Evolutionary conservation across 2,113 vertebrate genomes (phyloP), one percentile per base, ranked within the genome.

Genomic region (Phyllostomus discolor): DNA sequence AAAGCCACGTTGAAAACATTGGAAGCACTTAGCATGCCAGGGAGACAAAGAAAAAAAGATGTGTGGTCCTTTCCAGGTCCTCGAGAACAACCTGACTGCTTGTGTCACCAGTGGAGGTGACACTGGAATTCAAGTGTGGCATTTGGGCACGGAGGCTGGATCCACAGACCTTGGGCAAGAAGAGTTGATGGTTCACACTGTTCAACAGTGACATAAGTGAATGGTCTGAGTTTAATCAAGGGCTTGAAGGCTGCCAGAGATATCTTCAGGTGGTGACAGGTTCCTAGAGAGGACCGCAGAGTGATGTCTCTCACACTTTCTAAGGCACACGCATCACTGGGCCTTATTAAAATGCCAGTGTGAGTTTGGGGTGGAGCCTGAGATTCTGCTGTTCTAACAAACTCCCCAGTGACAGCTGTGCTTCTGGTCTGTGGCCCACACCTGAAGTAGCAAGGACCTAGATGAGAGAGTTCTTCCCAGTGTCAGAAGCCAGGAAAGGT

Each of bases 31-130:
- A 54, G n/a, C 26, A 57, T 59, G 43, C 28, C 22, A 35, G 38
- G 3, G 69, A 79, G 20, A 80, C 7, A 31, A 5, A 54, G 26
- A 3, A 0, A 20, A 54, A 38, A 31, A 33, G 17, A 5, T 0
- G 0, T 16, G 26, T 28, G 48, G 19, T 14, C 48, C 48, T n/a
- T 41, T 62, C 31, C 54, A 83, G 26, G 46, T 75, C 7, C 31
- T 82, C 0, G 7, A 85, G 73, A 46, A 75, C 16, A 52, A 69
- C 24, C 28, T 20, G 43, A 50, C 50, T 57, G 64, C 11, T 46
- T 57, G 3, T 16, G 16, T 26, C 31, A 69, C 20, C 75, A 57
- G 59, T 59, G 0, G 35, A 73, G 33, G 57, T 0, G 7, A 31
- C 50, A 35, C 59, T 43, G 38, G 52, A 54, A 92, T 52, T 38